phyloP scores from a whole-genome alignment of 2,888 invertebrate genomes.

The Malachius bipustulatus region DNA sequence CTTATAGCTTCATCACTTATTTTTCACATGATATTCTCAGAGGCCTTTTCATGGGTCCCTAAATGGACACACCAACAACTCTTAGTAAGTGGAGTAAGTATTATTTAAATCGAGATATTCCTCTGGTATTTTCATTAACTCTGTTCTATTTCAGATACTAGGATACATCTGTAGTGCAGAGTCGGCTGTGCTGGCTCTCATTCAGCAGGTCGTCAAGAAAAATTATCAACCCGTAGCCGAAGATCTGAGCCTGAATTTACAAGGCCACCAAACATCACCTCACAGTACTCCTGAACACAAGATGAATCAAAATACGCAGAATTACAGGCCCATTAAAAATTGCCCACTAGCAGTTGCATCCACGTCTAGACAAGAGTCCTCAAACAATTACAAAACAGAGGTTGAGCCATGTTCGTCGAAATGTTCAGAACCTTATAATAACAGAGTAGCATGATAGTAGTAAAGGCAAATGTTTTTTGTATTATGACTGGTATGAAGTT shows the following conservation, averaged over 20 bases:
- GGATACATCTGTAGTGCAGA: constrained; percentile 51
- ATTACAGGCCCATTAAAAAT: constrained; percentile 34
- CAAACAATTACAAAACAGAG: constrained; percentile 33
- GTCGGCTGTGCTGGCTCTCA: constrained; percentile 45
- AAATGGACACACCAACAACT: constrained; percentile 61
- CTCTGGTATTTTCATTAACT: not conserved
- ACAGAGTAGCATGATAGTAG: constrained; percentile 34
- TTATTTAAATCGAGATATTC: too few species aligned
- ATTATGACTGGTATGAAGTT: constrained; percentile 11
- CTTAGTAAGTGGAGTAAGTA: constrained; percentile 50
- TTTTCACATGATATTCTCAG: constrained; percentile 55
- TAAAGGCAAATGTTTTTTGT: constrained; percentile 14
- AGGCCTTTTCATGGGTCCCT: constrained; percentile 56
- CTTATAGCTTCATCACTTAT: constrained; percentile 57
- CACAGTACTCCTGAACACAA: constrained; percentile 31
- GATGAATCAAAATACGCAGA: constrained; percentile 36
- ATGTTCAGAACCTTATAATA: constrained; percentile 33
- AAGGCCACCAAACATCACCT: constrained; percentile 33
- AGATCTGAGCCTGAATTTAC: constrained; percentile 47
- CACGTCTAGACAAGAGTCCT: constrained; percentile 40
- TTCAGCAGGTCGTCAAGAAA: constrained; percentile 45
- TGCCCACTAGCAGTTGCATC: constrained; percentile 33
- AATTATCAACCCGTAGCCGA: constrained; percentile 51
- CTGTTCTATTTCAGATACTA: constrained; percentile 39
- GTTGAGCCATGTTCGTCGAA: constrained; percentile 40